These are phyloP conservation scores for Amyelois transitella DNA, from an alignment of 1,140 invertebrate species.

Conservation along the genomic window DNA sequence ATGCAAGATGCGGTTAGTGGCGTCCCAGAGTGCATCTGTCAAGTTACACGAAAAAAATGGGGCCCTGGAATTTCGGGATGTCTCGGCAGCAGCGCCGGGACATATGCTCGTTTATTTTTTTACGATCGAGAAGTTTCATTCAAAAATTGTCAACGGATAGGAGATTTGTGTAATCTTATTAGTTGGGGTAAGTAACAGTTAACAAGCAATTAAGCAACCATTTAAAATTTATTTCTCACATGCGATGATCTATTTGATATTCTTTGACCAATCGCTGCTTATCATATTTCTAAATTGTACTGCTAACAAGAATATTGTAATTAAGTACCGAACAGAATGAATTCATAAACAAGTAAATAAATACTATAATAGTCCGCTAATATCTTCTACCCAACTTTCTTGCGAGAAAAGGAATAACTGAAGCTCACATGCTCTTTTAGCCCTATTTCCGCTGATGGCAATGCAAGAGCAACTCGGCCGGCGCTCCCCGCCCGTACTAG, in stretches of 20 bases:
- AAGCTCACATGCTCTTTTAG: no score
- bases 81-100: conserved; percentile 42
- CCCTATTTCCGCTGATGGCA: conserved; percentile 40
- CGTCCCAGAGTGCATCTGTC: conserved; percentile 71
- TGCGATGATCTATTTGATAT: no score
- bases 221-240: conserved; percentile 5
- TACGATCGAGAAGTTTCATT: conserved; percentile 59
- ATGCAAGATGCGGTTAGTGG: conserved; percentile 66
- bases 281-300: no score
- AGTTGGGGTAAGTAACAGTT: conserved; percentile 59
- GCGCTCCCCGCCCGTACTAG: conserved; percentile 40
- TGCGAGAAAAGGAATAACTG: no score
- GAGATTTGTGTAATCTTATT: conserved; percentile 72
- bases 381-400: no score
- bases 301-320: no score
- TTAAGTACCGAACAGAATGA: no score
- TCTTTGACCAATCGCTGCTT: no score
- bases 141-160: conserved; percentile 67
- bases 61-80: conserved; percentile 69
- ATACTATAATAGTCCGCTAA: no score
- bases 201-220: conserved; percentile 46
- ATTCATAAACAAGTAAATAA: no score
- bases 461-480: conserved; percentile 31
- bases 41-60: conserved; percentile 64
- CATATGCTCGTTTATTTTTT: conserved; percentile 65